Conservation (phyloP, 1,140 invertebrate genomes). For the Cyphomyrmex costatus region DNA sequence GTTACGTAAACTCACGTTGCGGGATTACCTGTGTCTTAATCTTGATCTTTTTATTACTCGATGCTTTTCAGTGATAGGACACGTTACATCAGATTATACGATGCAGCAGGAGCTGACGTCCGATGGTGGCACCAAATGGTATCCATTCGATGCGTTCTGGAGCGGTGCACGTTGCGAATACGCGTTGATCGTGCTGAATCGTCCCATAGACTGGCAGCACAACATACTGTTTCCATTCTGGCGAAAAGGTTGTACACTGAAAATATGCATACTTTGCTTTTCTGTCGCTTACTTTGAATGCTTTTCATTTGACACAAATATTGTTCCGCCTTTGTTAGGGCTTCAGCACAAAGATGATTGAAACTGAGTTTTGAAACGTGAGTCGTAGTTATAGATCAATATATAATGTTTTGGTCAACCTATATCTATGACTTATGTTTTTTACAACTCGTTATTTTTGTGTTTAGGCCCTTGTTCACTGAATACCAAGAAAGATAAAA, state of each 20-base stretch:
- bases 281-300: no score
- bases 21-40: not conserved
- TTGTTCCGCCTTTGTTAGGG: no score
- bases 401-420: no score
- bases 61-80: slow-evolving; percentile 49
- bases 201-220: slow-evolving; percentile 82
- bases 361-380: no score
- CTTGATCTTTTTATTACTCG: not conserved
- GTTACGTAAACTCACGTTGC: not conserved
- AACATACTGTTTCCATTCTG: slow-evolving; percentile 85
- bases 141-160: slow-evolving; percentile 73
- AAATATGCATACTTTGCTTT: not conserved
- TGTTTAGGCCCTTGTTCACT: no score
- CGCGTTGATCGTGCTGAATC: slow-evolving; percentile 87
- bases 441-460: no score
- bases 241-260: slow-evolving; percentile 83
- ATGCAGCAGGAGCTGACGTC: slow-evolving; percentile 60
- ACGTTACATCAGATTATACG: not conserved
- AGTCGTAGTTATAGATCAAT: no score
- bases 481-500: no score
- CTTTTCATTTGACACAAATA: no score
- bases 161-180: slow-evolving; percentile 75
- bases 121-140: slow-evolving; percentile 68
- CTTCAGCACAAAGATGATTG: no score
- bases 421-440: no score